Percentiles rank a stretch among this genome's conserved stretches.
These are phyloP conservation scores for Lagopus leucura DNA, from an alignment of 2,113 vertebrate genomes.

Conservation along the genomic window DNA sequence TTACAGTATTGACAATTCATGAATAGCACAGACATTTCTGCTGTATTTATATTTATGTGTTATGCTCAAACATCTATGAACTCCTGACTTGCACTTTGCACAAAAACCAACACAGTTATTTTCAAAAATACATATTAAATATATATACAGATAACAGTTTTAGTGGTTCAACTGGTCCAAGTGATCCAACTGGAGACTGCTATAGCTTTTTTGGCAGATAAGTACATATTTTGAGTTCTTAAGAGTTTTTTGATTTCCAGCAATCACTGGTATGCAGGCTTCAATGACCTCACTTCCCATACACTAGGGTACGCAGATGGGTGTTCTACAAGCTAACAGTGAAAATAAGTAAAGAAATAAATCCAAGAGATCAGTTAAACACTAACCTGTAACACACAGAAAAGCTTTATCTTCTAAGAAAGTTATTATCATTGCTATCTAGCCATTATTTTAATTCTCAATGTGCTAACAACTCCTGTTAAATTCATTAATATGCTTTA, in stretches of 20 bases:
- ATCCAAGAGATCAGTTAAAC: not conserved
- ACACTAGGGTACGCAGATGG: fast-evolving
- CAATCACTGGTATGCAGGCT: not conserved
- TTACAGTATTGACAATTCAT: not conserved
- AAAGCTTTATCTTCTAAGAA: not conserved
- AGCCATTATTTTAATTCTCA: not conserved
- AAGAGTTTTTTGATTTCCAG: not conserved
- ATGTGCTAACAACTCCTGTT: not conserved
- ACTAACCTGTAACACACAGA: not conserved
- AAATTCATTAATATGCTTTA: not conserved
- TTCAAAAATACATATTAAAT: not conserved
- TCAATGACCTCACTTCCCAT: fast-evolving
- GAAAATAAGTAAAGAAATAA: not conserved
- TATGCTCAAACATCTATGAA: not conserved
- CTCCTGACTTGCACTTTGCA: not conserved
- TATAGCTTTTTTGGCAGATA: not conserved
- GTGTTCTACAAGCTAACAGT: not conserved
- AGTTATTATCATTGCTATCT: not conserved
- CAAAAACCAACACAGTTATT: not conserved
- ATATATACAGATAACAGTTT: not conserved
- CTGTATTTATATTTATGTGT: not conserved
- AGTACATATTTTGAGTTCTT: not conserved
- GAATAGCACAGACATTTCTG: not conserved
- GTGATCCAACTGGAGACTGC: not conserved
- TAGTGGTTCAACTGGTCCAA: not conserved